A percentile compares a stretch with the other conserved stretches of the same genome.
Conservation (phyloP, 2,888 invertebrate species). For the Nezara viridula region DNA sequence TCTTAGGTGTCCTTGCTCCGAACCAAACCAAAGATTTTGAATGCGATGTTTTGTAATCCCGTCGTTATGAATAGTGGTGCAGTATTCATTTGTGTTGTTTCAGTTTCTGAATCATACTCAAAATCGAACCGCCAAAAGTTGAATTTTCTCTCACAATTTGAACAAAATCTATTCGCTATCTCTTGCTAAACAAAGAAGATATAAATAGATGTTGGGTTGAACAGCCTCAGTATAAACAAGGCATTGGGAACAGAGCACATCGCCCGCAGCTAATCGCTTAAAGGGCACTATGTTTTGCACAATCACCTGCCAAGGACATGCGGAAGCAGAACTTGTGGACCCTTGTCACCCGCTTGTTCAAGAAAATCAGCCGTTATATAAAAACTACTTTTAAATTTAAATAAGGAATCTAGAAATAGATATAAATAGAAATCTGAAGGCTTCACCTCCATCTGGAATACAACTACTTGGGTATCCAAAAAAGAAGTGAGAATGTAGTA, state of each 20-base stretch:
- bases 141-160: background rate
- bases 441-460: no score
- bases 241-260: background rate
- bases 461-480: no score
- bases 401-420: no score
- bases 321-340: background rate
- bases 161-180: background rate
- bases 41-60: no score
- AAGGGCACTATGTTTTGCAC: background rate
- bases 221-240: background rate
- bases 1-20: no score
- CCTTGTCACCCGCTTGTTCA: background rate
- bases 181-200: background rate
- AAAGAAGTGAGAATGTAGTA: no score
- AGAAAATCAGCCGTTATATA: background rate
- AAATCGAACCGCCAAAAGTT: background rate
- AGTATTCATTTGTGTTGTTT: no score
- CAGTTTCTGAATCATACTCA: background rate
- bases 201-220: slow-evolving; percentile 3
- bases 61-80: no score
- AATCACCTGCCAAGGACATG: background rate
- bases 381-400: no score
- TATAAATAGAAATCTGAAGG: no score
- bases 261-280: background rate
- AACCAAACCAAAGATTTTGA: no score